Base-by-base conservation (phyloP, 2,888 invertebrate species). In the Stegana nigrithorax region DNA sequence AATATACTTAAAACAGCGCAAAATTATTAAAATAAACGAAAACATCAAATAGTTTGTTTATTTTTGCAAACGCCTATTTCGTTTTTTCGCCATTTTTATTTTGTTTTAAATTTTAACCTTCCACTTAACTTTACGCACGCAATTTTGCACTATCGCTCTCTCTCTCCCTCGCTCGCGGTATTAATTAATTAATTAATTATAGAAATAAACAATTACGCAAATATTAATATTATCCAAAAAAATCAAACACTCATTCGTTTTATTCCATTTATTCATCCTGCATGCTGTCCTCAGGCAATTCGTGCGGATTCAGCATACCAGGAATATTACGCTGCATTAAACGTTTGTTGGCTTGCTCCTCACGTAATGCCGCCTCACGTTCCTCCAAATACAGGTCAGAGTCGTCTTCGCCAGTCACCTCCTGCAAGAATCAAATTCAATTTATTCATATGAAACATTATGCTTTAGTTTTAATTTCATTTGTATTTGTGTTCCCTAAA, bases 401-500 rank as follows among this genome's bases (percentile, higher is more conserved):
- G 87, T 98, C 97, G 84, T 99, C 98, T 86, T 97, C 97, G 47
- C 99, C 99, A 26, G 97, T 96, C 86, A 95, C 97, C 88, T 99
- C 99, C 98, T 98, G 85, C 4, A 87, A 84, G 60, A 44, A 59
- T 63, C 21, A 69, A 45, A 21, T 53, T 27, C n/a, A 12, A 36
- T 36, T 36, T n/a, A 32, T 12, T 2, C 10, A 4, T 32, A 32
- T 4, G n/a, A 32, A 32, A 32, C n/a, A 4, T 12, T 32, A 32
- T 32, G 32, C n/a, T 32, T 10, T 8, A n/a, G n/a, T n/a, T n/a
- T n/a, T n/a, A n/a, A n/a, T n/a, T n/a, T n/a, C n/a, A n/a, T n/a
- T n/a, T n/a, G n/a, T n/a, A n/a, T n/a, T n/a, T n/a, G n/a, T n/a
- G n/a, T n/a, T n/a, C n/a, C n/a, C n/a, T n/a, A n/a, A n/a, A n/a